Conservation (phyloP, 1,140 invertebrate genomes). For the Centruroides sculpturatus region DNA sequence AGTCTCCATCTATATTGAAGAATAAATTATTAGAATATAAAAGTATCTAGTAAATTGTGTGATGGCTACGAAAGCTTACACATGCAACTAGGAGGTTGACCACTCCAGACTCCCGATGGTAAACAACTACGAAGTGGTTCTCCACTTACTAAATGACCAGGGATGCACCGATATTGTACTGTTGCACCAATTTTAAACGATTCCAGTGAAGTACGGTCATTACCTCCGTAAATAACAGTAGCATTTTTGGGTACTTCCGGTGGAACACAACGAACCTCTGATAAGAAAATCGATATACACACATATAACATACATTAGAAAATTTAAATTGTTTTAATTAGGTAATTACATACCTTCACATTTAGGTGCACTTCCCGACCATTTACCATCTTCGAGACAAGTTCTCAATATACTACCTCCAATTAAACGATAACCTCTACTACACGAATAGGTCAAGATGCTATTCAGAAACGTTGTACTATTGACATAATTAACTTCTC, state of each 20-base stretch:
- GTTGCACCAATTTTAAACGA: conserved; percentile 75
- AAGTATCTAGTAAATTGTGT: background rate
- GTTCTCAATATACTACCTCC: conserved; percentile 29
- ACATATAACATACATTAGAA: too few species aligned
- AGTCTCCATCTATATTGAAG: conserved; percentile 20
- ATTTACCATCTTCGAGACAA: conserved; percentile 57
- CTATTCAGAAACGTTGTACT: conserved; percentile 63
- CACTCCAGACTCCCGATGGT: conserved; percentile 33
- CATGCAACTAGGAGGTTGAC: conserved; percentile 45
- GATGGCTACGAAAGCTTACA: conserved; percentile 14
- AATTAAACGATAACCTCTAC: conserved; percentile 59
- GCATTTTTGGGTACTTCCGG: conserved; percentile 64
- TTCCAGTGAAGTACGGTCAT: conserved; percentile 43
- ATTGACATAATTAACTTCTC: conserved; percentile 56
- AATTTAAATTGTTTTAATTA: background rate
- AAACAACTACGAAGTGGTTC: conserved; percentile 22
- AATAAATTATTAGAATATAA: background rate
- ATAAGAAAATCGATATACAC: background rate
- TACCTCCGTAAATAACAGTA: conserved; percentile 70
- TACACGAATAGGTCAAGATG: conserved; percentile 58
- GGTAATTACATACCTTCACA: conserved; percentile 54
- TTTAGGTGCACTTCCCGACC: conserved; percentile 67
- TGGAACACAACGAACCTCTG: conserved; percentile 72
- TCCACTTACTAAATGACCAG: conserved; percentile 62
- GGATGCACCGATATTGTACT: conserved; percentile 74